Evolutionary conservation across 2,113 vertebrate species (phyloP).

Genomic region (Hyla sarda): DNA sequence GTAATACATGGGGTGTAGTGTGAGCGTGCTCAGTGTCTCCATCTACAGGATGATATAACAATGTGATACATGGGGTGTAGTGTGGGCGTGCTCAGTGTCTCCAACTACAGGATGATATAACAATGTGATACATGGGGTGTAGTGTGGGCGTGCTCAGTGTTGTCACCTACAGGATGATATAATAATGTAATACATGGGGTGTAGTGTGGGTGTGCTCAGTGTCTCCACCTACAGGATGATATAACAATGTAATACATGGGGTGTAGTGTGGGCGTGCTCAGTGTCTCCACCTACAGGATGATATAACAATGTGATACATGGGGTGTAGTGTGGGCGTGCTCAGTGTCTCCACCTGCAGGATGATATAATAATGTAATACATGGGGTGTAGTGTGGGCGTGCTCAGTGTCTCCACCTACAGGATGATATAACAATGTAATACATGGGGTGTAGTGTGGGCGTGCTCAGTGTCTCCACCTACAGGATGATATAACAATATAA

Average conservation of each 20-base stretch:
- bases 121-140: background rate
- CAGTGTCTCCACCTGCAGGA: slow-evolving; percentile 70
- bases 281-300: slow-evolving; percentile 69
- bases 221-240: slow-evolving; percentile 71
- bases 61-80: background rate
- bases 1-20: background rate
- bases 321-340: background rate
- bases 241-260: background rate
- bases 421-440: slow-evolving; percentile 61
- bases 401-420: slow-evolving; percentile 67
- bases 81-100: background rate
- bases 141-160: background rate
- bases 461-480: slow-evolving; percentile 65
- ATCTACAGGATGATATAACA: slow-evolving; percentile 74
- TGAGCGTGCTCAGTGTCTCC: background rate
- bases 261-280: background rate
- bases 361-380: slow-evolving; percentile 43
- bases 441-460: background rate
- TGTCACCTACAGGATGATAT: slow-evolving; percentile 71
- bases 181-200: background rate
- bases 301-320: slow-evolving; percentile 45
- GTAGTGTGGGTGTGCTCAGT: background rate
- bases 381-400: background rate
- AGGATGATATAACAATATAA: slow-evolving; percentile 66
- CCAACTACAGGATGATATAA: slow-evolving; percentile 72